Evolutionary conservation across 2,797 vertebrate genomes (phyloP).

Genomic region (Danio albolineatus): DNA sequence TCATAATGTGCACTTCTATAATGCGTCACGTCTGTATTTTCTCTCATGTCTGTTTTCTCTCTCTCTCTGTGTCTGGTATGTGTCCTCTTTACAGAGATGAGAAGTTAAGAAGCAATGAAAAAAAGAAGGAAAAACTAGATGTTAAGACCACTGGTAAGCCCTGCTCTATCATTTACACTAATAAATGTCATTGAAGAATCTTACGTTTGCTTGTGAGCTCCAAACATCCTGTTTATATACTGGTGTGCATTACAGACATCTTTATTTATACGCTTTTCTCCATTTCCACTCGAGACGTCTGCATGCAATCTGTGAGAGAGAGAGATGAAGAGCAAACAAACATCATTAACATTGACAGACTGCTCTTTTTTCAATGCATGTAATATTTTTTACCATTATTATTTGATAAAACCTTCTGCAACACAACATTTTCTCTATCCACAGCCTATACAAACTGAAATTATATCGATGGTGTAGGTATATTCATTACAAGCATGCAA

Average conservation of each 20-base stretch:
- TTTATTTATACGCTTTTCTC: background rate
- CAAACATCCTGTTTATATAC: background rate
- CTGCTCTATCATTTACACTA: background rate
- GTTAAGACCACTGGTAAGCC: background rate
- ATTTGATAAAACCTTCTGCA: background rate
- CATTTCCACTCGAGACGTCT: background rate
- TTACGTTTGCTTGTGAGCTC: background rate
- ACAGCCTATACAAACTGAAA: background rate
- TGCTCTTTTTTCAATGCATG: background rate
- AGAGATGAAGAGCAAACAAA: background rate
- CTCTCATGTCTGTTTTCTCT: background rate
- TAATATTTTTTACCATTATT: background rate
- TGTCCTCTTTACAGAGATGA: background rate
- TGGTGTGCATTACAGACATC: background rate
- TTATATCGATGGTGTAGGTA: background rate
- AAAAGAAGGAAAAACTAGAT: background rate
- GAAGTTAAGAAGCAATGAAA: background rate
- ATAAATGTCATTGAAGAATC: slow-evolving; percentile 12
- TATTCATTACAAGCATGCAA: background rate
- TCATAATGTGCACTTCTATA: background rate
- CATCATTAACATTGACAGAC: background rate
- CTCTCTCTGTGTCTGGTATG: slow-evolving; percentile 2
- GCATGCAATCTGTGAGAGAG: background rate
- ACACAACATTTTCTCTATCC: background rate
- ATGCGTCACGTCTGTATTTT: background rate